Conservation (phyloP, 1,140 invertebrate genomes). For the Drosophila bocki region DNA sequence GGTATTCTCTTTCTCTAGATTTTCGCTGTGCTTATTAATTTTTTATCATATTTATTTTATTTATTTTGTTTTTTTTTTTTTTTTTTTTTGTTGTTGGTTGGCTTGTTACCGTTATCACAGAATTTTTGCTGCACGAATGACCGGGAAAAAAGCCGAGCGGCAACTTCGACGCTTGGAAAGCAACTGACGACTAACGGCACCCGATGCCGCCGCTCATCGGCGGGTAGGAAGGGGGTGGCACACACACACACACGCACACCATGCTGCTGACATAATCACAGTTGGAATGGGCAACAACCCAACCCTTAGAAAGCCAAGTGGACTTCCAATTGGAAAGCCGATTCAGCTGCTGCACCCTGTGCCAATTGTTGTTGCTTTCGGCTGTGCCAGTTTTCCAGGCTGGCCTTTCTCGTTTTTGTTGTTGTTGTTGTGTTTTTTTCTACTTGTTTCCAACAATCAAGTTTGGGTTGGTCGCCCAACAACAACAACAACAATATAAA, state of each 20-base stretch:
- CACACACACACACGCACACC: conserved; percentile 18
- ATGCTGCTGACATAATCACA: conserved; percentile 80
- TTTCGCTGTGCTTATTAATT: conserved; percentile 2
- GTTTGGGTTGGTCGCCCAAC: conserved; percentile 76
- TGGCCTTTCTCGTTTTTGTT: conserved; percentile 34
- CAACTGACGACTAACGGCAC: conserved; percentile 67
- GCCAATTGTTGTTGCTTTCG: conserved; percentile 56
- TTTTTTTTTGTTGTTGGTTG: conserved; percentile 13
- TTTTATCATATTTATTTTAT: conserved; percentile 5
- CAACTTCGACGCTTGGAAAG: conserved; percentile 82
- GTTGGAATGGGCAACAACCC: conserved; percentile 61
- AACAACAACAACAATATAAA: conserved; percentile 36
- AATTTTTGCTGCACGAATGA: conserved; percentile 55
- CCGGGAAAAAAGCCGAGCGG: conserved; percentile 44
- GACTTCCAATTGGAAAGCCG: conserved; percentile 75
- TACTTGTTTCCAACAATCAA: conserved; percentile 69
- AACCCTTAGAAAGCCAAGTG: conserved; percentile 75
- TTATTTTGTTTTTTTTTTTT: conserved; percentile 1
- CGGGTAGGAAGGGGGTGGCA: conserved; percentile 37
- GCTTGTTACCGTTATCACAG: conserved; percentile 69
- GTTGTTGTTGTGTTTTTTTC: conserved; percentile 24
- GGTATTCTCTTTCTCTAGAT: conserved; percentile 2
- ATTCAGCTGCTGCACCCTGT: conserved; percentile 71
- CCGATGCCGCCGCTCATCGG: conserved; percentile 19
- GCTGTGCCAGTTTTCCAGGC: conserved; percentile 76